Base-by-base conservation (phyloP, 2,113 vertebrate genomes). In the Caloenas nicobarica region DNA sequence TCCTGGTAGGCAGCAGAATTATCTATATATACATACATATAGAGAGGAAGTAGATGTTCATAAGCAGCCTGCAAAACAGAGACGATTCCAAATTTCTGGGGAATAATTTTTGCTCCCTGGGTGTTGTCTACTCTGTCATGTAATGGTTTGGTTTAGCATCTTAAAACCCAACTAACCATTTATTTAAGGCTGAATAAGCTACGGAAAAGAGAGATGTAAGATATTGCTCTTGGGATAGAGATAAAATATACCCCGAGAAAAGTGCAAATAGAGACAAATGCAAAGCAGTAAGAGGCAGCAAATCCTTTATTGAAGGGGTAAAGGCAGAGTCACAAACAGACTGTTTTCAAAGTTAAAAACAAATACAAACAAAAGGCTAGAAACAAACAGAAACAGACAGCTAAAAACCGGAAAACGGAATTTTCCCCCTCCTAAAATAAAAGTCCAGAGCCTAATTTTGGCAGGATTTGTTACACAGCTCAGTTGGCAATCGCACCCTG, bases 301-400 rank as follows among this genome's bases (percentile, higher is more conserved):
- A 93, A 81, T 95, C 86, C 94, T 97, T 97, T 97, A 97, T 97
- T 97, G 95, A 94, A 89, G 70, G 68, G 60, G 62, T 78, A 91
- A 94, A 94, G 90, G 91, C 94, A 96, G 77, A 92, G 44, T 93
- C 94, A 90, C 85, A 91, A 73, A 76, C 68, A 71, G 69, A 48
- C 53, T 81, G 80, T 44, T 94, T 86, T 50, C 69, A 92, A 91
- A 91, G 73, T 96, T 66, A 91, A 91, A 91, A 88, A 9, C 80
- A 77, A 91, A 89, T 69, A 91, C 86, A 66, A 81, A 90, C 72
- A 73, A 36, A 42, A 95, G 50, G 87, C 65, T 46, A 46, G 44
- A 46, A 44, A 46, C 44, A 77, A 91, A 90, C 65, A 91, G 82
- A 66, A 81, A 90, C 72, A 77, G n/a, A 38, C 94, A 40, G 87